phyloP scores from a whole-genome alignment of 2,888 invertebrate genomes.

The Sarcophaga caerulescens region DNA sequence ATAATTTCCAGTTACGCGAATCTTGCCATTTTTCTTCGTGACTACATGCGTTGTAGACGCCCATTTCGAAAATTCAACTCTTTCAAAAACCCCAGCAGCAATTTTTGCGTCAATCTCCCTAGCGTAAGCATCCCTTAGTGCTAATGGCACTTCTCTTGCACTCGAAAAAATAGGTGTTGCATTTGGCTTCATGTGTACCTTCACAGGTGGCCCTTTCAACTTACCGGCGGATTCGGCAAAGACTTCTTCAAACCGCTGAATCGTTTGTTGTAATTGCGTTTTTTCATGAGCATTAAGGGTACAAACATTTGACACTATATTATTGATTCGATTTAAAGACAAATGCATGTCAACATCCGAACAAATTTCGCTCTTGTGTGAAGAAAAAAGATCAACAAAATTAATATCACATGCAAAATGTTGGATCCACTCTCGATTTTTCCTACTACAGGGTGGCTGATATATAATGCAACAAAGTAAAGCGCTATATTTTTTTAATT shows the following conservation, averaged over 20 bases:
- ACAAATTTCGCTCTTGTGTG: not conserved
- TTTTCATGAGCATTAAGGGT: not conserved
- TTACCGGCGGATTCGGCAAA: not conserved
- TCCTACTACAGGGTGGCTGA: too few relatives aligned
- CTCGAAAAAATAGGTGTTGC: constrained; percentile 11
- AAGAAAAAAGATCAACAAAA: constrained; percentile 3
- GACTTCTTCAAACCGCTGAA: not conserved
- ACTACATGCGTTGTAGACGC: constrained; percentile 54
- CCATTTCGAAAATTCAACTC: constrained; percentile 53
- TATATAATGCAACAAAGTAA: too few relatives aligned
- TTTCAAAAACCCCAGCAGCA: constrained; percentile 24
- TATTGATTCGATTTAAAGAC: not conserved
- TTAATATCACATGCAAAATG: constrained; percentile 35
- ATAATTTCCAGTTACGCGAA: constrained; percentile 45
- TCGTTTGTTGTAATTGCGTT: not conserved
- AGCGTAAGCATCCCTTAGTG: constrained; percentile 22
- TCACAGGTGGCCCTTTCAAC: not conserved
- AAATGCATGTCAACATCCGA: not conserved
- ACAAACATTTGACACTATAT: not conserved
- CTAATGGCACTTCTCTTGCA: constrained; percentile 18
- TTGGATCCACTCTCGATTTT: constrained; percentile 30
- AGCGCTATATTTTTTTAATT: too few relatives aligned
- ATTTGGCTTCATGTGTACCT: constrained; percentile 10
- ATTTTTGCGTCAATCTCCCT: constrained; percentile 3
- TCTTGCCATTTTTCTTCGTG: constrained; percentile 45